A percentile compares a stretch with the other conserved stretches of the same genome.
phyloP scores from a whole-genome alignment of 2,113 vertebrate genomes.

The Clarias gariepinus region DNA sequence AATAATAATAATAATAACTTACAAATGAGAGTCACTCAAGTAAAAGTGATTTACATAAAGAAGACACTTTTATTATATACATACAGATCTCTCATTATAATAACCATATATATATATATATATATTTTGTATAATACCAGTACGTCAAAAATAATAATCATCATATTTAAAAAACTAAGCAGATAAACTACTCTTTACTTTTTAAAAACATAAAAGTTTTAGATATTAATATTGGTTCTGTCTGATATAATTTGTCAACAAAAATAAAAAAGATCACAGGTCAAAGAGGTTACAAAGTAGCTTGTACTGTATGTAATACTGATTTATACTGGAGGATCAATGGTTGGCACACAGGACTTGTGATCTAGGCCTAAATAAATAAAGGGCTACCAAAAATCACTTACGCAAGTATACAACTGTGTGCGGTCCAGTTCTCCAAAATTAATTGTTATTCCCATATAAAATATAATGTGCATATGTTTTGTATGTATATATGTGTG shows the following conservation, averaged over 20 bases:
- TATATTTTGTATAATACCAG: constrained; percentile 66
- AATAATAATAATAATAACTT: not conserved
- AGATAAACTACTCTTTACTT: constrained; percentile 69
- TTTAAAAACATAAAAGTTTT: constrained; percentile 67
- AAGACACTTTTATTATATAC: constrained; percentile 70
- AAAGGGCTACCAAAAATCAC: constrained; percentile 47
- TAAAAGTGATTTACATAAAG: constrained; percentile 62
- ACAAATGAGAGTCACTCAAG: not conserved
- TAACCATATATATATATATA: constrained; percentile 63
- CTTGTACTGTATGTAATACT: constrained; percentile 48
- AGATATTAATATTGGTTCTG: constrained; percentile 60
- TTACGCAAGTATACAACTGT: constrained; percentile 36
- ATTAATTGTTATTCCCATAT: constrained; percentile 25
- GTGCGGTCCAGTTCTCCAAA: constrained; percentile 33
- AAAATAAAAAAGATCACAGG: constrained; percentile 63
- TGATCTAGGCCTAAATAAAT: constrained; percentile 45
- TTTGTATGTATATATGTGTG: constrained; percentile 20
- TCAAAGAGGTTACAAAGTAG: constrained; percentile 62
- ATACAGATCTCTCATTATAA: constrained; percentile 72
- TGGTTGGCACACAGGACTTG: constrained; percentile 47
- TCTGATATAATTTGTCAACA: constrained; percentile 60
- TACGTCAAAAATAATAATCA: constrained; percentile 74
- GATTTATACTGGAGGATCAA: constrained; percentile 46
- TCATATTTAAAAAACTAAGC: constrained; percentile 75
- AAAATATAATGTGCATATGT: constrained; percentile 29